A percentile compares a stretch with the other conserved stretches of the same genome.
Conservation (phyloP, 2,888 invertebrate genomes). For the Tipula unca region DNA sequence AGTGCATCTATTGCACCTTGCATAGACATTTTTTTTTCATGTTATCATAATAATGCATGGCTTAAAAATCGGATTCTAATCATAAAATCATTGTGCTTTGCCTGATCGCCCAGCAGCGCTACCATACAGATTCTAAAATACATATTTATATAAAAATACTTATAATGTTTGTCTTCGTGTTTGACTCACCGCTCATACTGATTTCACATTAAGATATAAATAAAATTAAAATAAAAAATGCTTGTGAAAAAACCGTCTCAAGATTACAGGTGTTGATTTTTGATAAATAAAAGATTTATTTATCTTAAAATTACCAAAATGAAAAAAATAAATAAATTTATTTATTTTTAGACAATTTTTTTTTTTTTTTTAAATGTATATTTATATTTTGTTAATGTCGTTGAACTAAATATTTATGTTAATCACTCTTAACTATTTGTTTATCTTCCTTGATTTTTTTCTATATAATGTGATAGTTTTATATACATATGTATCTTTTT, state of each 20-base stretch:
- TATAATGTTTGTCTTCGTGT: not conserved
- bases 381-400: not conserved
- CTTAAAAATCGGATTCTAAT: not conserved
- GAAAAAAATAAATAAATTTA: not conserved
- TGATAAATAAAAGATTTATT: constrained; percentile 14
- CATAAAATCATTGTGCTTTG: not conserved
- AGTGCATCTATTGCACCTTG: too few relatives aligned
- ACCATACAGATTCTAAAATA: not conserved
- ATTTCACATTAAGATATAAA: constrained; percentile 8
- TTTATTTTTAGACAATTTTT: not conserved
- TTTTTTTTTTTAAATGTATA: not conserved
- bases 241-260: not conserved
- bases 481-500: too few relatives aligned
- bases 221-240: not conserved
- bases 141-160: not conserved
- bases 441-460: not conserved
- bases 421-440: constrained; percentile 8
- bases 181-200: not conserved
- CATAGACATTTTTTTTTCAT: too few relatives aligned
- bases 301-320: not conserved
- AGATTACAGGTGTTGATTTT: constrained; percentile 8
- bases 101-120: not conserved
- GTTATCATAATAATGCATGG: too few relatives aligned
- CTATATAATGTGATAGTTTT: not conserved
- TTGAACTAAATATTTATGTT: constrained; percentile 8